Evolutionary conservation across 2,113 vertebrate genomes (phyloP).

Genomic region (Melospiza georgiana): DNA sequence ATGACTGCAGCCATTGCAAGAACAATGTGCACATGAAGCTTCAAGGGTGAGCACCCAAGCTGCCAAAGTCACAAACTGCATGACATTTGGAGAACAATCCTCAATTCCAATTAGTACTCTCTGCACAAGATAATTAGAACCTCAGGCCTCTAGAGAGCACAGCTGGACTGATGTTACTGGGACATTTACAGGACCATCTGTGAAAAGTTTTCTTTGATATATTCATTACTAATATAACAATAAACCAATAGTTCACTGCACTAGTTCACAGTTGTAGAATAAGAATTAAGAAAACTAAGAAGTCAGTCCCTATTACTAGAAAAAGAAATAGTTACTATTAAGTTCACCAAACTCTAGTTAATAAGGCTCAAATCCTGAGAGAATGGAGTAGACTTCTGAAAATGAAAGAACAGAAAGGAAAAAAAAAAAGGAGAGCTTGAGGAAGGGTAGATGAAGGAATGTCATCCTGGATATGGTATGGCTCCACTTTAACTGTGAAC

Average conservation of each 20-base stretch:
- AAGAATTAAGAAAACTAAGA: not conserved
- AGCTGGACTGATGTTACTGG: not conserved
- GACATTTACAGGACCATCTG: not conserved
- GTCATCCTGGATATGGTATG: not conserved
- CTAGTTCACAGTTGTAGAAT: not conserved
- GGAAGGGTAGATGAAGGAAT: not conserved
- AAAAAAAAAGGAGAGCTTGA: not conserved
- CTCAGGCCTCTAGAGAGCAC: not conserved
- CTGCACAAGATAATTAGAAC: not conserved
- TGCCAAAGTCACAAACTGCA: not conserved
- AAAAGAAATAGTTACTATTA: not conserved
- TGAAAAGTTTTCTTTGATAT: not conserved
- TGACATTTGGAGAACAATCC: not conserved
- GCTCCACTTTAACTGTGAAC: not conserved
- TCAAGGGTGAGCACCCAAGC: not conserved
- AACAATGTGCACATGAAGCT: not conserved
- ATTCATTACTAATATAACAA: not conserved
- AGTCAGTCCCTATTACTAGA: not conserved
- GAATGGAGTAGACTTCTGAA: not conserved
- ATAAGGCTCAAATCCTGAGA: not conserved
- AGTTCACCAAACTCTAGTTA: not conserved
- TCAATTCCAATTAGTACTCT: not conserved
- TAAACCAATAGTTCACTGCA: not conserved
- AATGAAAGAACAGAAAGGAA: not conserved
- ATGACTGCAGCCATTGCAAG: not conserved